Conservation (phyloP, 2,888 invertebrate genomes). For the Troides oblongomaculatus region DNA sequence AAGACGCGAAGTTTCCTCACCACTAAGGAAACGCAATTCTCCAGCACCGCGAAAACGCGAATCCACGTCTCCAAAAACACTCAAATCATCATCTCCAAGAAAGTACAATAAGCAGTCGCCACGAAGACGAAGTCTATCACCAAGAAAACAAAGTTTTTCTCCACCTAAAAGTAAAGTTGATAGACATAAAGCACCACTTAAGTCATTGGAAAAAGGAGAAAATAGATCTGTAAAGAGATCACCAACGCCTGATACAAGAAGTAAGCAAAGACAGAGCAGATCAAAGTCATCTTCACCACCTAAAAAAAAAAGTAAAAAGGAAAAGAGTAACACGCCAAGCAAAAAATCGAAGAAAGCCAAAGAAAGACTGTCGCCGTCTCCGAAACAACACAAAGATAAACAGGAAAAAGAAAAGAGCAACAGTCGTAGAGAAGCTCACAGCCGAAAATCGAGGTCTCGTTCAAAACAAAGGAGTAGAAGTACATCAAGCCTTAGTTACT, state of each 20-base stretch:
- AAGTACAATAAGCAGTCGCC: slow-evolving; percentile 2
- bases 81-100: slow-evolving; percentile 10
- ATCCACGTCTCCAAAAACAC: slow-evolving; percentile 5
- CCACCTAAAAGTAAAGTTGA: slow-evolving; percentile 43
- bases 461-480: slow-evolving; percentile 68
- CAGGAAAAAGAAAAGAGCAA: slow-evolving; percentile 40
- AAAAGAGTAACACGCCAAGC: slow-evolving; percentile 48
- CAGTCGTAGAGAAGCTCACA: slow-evolving; percentile 44
- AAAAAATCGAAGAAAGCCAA: slow-evolving; percentile 48
- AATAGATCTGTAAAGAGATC: slow-evolving; percentile 49
- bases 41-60: slow-evolving; percentile 8
- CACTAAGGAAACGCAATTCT: background rate
- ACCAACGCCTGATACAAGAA: slow-evolving; percentile 45
- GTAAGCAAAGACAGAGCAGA: slow-evolving; percentile 39
- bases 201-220: slow-evolving; percentile 45
- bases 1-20: slow-evolving; percentile 6
- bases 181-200: slow-evolving; percentile 47
- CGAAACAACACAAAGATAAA: slow-evolving; percentile 36
- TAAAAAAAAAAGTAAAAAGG: slow-evolving; percentile 48
- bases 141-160: background rate
- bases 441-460: slow-evolving; percentile 48
- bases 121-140: slow-evolving; percentile 4
- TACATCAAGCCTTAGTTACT: slow-evolving; percentile 83
- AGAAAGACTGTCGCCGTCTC: slow-evolving; percentile 45
- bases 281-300: slow-evolving; percentile 53